Evolutionary conservation across 35 echinoderm and acorn worm genomes (phyloP).

Genomic region (Apostichopus parvimensis): DNA sequence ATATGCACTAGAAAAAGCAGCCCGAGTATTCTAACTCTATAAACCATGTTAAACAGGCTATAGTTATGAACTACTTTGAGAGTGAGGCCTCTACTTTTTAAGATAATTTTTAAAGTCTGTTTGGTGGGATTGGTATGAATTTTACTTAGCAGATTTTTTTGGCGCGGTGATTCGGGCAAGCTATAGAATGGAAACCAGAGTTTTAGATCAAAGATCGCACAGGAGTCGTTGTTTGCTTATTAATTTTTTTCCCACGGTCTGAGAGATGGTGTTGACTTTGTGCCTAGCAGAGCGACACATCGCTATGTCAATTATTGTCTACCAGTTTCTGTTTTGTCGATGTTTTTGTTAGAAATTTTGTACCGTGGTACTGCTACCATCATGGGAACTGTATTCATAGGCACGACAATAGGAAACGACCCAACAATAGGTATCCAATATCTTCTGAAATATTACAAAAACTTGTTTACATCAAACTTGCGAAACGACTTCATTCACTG

Average conservation of each 20-base stretch:
- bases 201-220: constrained; percentile 38
- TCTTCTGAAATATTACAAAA: background rate
- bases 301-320: constrained; percentile 8
- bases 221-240: background rate
- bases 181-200: background rate
- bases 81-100: too few relatives aligned
- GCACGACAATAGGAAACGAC: background rate
- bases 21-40: too few relatives aligned
- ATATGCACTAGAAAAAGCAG: too few relatives aligned
- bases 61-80: too few relatives aligned
- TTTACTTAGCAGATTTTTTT: too few relatives aligned
- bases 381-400: background rate
- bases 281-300: constrained; percentile 8
- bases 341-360: background rate
- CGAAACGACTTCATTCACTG: constrained; percentile 1
- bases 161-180: too few relatives aligned
- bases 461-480: constrained; percentile 43
- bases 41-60: too few relatives aligned
- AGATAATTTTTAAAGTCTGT: too few relatives aligned
- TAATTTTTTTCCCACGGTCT: constrained; percentile 43
- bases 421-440: background rate
- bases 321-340: background rate
- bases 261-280: constrained; percentile 17
- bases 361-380: background rate
- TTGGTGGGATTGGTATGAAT: too few relatives aligned